Evolutionary conservation across 1,140 invertebrate species (phyloP), one percentile per base, ranked within the genome.

Genomic region (Stratiolaelaps scimitus): DNA sequence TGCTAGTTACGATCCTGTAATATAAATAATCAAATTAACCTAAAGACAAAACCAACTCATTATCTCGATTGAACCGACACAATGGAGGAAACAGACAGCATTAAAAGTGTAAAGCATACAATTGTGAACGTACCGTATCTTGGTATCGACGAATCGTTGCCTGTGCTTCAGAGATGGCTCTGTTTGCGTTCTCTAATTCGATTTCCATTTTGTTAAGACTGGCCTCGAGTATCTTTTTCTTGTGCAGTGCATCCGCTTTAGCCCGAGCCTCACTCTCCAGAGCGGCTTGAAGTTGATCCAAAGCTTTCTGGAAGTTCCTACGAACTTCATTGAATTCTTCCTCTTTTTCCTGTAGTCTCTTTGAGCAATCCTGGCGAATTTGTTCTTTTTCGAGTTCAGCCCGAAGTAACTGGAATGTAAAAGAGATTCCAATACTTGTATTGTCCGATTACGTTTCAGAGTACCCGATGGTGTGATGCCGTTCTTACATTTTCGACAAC

Each of bases 271-370:
- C 53, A 17, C 26, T 29, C 20, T 60, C 53, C 15, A 60, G 53
- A 2, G 53, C 53, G 15, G 53, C 23, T 48, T 68, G 67, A 34
- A 68, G 29, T 5, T 48, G 43, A 46, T 68, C 67, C 28, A 68
- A 19, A 17, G 67, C 67, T 40, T 68, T 68, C 17, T 40, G 28
- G 26, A 68, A 46, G 67, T 68, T 68, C 47, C 67, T 68, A 20
- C 53, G 53, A 60, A 23, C 53, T 34, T 60, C 53, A 34, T 60
- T 60, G 53, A 60, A 60, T 23, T 60, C 26, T 60, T 60, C 15
- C 23, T 60, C 53, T 26, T 60, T 60, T 23, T 60, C 53, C 20
- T 60, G 53, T 4, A 60, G 23, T 26, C 53, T 26, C 15, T 4
- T 60, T 5, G 53, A 15, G 53, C 53, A 60, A 23, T 60, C 53